Conservation (phyloP, 2,113 vertebrate genomes). For the Synchiropus splendidus region DNA sequence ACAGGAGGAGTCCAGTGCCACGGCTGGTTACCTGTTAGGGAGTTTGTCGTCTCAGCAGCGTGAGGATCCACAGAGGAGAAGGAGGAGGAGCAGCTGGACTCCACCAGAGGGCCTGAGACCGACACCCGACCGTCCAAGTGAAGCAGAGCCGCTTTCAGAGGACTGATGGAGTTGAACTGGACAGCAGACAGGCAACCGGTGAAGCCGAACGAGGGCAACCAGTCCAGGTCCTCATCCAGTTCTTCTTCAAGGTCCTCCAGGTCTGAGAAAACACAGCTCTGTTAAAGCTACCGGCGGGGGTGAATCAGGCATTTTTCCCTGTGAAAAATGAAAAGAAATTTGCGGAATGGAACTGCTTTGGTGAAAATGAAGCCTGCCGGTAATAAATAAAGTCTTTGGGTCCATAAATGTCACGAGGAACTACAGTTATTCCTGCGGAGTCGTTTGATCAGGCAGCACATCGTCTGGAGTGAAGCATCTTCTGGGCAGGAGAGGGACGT, state of each 20-base stretch:
- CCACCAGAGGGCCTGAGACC: slow-evolving; percentile 72
- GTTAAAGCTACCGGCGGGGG: no score
- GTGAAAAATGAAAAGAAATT: background rate
- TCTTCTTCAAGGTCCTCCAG: slow-evolving; percentile 20
- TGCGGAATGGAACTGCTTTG: no score
- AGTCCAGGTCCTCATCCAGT: slow-evolving; percentile 71
- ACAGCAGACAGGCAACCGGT: slow-evolving; percentile 87
- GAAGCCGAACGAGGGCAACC: slow-evolving; percentile 76
- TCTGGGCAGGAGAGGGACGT: slow-evolving; percentile 16
- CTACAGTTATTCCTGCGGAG: slow-evolving; percentile 16
- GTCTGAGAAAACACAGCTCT: slow-evolving; percentile 28
- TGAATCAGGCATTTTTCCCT: no score
- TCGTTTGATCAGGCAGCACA: slow-evolving; percentile 22
- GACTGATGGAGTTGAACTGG: slow-evolving; percentile 81
- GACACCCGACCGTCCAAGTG: slow-evolving; percentile 64
- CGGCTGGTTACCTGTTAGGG: slow-evolving; percentile 80
- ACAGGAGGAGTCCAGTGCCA: no score
- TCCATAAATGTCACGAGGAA: slow-evolving; percentile 18
- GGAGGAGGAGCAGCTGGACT: slow-evolving; percentile 76
- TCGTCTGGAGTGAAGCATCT: slow-evolving; percentile 13
- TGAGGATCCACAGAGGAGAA: slow-evolving; percentile 68
- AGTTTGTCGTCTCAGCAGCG: slow-evolving; percentile 79
- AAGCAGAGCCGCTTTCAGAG: slow-evolving; percentile 83
- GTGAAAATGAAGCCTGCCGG: slow-evolving; percentile 1
- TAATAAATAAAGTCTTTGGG: slow-evolving; percentile 16